phyloP scores from a whole-genome alignment of 2,888 invertebrate species.

The Acanthopleura granulata region DNA sequence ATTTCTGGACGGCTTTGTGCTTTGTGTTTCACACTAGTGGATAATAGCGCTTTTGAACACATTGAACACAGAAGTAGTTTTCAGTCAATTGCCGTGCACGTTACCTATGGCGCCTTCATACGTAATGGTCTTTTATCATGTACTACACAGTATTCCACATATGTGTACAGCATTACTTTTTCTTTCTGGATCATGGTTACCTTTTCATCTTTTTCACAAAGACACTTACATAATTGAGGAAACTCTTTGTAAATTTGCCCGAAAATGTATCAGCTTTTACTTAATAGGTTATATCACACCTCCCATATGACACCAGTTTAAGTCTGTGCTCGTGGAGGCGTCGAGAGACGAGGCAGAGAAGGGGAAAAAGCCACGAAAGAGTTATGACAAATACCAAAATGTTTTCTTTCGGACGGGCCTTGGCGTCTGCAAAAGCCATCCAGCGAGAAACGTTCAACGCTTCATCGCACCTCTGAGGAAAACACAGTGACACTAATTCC shows the following conservation, averaged over 20 bases:
- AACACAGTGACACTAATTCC: constrained; percentile 16
- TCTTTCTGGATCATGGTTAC: no score
- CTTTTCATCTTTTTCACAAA: no score
- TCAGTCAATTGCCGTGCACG: no score
- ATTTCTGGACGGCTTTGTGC: no score
- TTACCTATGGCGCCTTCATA: no score
- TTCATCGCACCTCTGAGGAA: constrained; percentile 16
- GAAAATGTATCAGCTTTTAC: constrained; percentile 10
- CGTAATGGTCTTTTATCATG: no score
- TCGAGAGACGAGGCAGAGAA: not conserved
- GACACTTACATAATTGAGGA: constrained; percentile 3
- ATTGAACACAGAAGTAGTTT: no score
- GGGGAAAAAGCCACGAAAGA: constrained; percentile 2
- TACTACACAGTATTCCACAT: no score
- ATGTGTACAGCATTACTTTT: no score
- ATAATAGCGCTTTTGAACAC: no score
- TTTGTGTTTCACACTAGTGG: no score
- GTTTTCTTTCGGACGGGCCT: constrained; percentile 12
- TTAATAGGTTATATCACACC: constrained; percentile 2
- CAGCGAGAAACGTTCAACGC: not conserved
- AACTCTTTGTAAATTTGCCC: constrained; percentile 12
- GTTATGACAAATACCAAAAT: constrained; percentile 14
- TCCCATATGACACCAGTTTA: not conserved
- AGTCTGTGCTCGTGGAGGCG: not conserved
- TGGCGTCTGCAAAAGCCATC: not conserved